Evolutionary conservation across 2,113 vertebrate species (phyloP), one percentile per base, ranked within the genome.

Genomic region (Perccottus glenii): DNA sequence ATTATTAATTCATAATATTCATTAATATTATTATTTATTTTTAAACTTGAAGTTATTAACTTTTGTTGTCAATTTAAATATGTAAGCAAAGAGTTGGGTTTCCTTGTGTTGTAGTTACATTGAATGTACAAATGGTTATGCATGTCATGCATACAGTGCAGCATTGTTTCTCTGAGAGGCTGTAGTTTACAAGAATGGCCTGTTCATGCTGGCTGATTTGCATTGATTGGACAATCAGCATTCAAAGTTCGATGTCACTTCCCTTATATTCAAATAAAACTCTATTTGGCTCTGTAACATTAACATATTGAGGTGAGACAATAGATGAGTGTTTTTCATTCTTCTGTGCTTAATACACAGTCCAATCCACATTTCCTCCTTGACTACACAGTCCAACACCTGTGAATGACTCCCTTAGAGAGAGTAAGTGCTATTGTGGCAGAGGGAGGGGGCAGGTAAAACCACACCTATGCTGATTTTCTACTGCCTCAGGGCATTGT

Each of bases 381-480:
- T 6, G 64, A 38, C 43, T 65, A 60, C 68, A 67, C 77, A 66
- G 64, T 81, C 53, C 47, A 59, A 81, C 77, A 78, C 83, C 78
- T 85, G 62, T 70, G 80, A 78, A 62, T 64, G 67, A 19, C 66
- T 82, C 66, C 50, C 51, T 59, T 63, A 79, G 78, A 84, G 78
- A 61, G 35, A 73, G 19, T 27, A 27, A 27, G 51, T 69, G 71
- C 81, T 47, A 82, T 80, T 80, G 82, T 83, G 77, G 60, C 47
- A 58, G 75, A 48, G 69, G 46, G 73, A 68, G 80, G 77, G 75
- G 85, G 79, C 69, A 79, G 81, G 85, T 83, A 71, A 74, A 88
- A 88, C 93, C 93, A 93, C 93, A 93, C 93, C 93, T 90, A 86
- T 87, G 79, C 88, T 91, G 87, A 86, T 90, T 93, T 93, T 93